Conservation (phyloP, 2,797 vertebrate species). For the Microtus californicus region DNA sequence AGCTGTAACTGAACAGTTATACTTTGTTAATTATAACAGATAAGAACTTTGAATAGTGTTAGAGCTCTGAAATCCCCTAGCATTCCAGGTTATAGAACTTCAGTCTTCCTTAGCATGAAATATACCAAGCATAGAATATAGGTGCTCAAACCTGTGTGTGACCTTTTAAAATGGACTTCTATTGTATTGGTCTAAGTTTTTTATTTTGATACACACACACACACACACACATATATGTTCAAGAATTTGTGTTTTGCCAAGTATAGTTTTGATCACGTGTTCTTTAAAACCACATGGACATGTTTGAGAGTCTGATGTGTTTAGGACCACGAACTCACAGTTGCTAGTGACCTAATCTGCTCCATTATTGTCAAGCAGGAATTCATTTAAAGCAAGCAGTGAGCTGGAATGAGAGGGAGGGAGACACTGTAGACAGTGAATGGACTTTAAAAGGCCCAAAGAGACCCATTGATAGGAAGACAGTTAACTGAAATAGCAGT, state of each 20-base stretch:
- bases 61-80: neutral
- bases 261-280: neutral
- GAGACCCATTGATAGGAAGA: neutral
- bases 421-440: neutral
- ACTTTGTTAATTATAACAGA: neutral
- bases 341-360: neutral
- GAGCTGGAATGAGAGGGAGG: neutral
- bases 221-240: neutral
- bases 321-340: neutral
- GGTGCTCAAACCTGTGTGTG: neutral
- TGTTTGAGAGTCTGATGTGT: neutral
- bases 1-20: neutral
- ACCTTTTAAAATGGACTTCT: neutral
- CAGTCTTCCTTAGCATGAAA: neutral
- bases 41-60: neutral
- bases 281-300: neutral
- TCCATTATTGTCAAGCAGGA: conserved; percentile 39
- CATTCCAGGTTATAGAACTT: neutral
- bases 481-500: conserved; percentile 61
- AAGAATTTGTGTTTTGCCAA: neutral
- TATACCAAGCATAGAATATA: neutral
- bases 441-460: conserved; percentile 22
- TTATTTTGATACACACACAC: neutral
- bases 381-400: neutral
- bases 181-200: neutral